phyloP scores from a whole-genome alignment of 2,797 vertebrate genomes.

The Limnodromus scolopaceus region DNA sequence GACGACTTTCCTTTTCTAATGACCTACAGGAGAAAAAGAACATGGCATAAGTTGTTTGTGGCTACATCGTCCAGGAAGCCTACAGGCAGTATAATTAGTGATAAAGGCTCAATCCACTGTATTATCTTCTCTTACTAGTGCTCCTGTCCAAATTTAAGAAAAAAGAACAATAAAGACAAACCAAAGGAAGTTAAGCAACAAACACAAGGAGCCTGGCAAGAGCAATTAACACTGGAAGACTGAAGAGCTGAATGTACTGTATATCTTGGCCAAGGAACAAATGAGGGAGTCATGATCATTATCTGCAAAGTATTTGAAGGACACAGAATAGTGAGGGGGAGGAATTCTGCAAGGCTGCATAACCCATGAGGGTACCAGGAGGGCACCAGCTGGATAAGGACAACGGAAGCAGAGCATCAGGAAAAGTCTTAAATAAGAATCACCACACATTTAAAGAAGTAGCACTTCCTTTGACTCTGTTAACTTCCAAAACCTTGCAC shows the following conservation, averaged over 20 bases:
- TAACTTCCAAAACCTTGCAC: background rate
- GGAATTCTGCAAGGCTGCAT: background rate
- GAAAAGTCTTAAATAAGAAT: background rate
- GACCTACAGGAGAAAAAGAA: background rate
- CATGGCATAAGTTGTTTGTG: background rate
- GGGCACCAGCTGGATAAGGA: background rate
- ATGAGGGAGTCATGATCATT: background rate
- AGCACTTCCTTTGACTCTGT: background rate
- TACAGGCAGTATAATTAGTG: background rate
- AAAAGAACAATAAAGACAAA: background rate
- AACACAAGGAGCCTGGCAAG: background rate
- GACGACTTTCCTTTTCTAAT: background rate
- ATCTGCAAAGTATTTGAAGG: constrained; percentile 4
- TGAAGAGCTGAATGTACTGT: background rate
- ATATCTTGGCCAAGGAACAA: background rate
- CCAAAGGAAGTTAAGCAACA: background rate
- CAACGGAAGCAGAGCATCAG: background rate
- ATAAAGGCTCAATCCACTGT: background rate
- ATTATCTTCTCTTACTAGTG: background rate
- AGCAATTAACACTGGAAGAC: background rate
- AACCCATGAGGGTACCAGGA: background rate
- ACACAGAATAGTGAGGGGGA: background rate
- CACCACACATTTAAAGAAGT: background rate
- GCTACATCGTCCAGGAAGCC: background rate
- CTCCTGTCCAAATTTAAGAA: background rate